A percentile compares a stretch with the other conserved stretches of the same genome.
phyloP scores from a whole-genome alignment of 2,888 invertebrate genomes.

The Perizoma flavofasciatum region DNA sequence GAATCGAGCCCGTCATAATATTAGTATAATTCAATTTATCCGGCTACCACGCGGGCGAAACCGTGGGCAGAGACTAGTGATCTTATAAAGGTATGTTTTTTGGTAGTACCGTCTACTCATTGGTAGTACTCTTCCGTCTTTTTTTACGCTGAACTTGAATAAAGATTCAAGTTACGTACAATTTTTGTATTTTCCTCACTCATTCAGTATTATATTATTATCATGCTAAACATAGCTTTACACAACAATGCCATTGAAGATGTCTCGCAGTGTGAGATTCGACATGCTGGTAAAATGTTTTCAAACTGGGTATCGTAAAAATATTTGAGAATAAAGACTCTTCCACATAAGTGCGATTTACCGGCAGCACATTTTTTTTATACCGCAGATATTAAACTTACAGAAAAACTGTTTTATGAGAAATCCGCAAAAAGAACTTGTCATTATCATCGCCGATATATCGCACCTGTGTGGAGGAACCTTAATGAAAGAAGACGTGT shows the following conservation, averaged over 20 bases:
- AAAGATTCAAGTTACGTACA: background rate
- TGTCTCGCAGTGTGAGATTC: slow-evolving; percentile 47
- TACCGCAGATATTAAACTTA: too few species aligned
- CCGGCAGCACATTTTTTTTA: too few species aligned
- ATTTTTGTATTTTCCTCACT: background rate
- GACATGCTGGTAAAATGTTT: slow-evolving; percentile 46
- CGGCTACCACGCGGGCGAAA: too few species aligned
- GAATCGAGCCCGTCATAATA: too few species aligned
- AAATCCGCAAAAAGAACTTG: too few species aligned
- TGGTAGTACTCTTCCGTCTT: too few species aligned
- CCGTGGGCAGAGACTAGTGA: too few species aligned
- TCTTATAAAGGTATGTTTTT: too few species aligned
- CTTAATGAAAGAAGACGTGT: slow-evolving; percentile 21
- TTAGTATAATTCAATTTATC: too few species aligned
- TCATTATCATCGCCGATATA: too few species aligned
- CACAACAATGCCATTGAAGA: slow-evolving; percentile 33
- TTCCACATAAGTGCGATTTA: background rate
- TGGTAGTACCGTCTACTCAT: too few species aligned
- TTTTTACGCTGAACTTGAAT: background rate
- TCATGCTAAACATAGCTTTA: slow-evolving; percentile 43
- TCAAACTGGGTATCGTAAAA: slow-evolving; percentile 36
- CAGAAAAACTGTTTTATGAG: too few species aligned
- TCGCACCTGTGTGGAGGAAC: background rate
- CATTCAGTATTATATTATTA: slow-evolving; percentile 32
- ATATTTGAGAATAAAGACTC: slow-evolving; percentile 1